Base-by-base conservation (phyloP, 2,888 invertebrate species). In the Marasmarcha lunaedactyla region DNA sequence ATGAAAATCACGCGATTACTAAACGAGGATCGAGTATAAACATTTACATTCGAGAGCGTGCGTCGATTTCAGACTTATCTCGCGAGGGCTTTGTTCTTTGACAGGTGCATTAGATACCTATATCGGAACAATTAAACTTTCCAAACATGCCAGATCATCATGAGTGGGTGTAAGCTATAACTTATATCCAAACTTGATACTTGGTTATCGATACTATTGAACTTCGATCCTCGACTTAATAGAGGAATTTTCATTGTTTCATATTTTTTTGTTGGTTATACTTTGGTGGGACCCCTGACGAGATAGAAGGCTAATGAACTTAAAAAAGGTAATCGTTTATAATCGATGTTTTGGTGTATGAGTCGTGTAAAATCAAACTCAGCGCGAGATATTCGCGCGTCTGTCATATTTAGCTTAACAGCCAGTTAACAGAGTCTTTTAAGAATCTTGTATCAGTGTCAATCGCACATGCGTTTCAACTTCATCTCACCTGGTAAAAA, bases 91-190 rank as follows among this genome's bases (percentile, higher is more conserved):
- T 83, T 83, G 81, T 83, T 71, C 63, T 74, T 70, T 81, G 83
- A 81, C 83, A 81, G 83, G 79, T 83, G 79, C 83, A 81, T 83
- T 83, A 83, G 79, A 63, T 66, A 63, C 69, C 64, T 81, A 81
- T 76, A 76, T 68, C 64, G 70, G 71, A 77, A 76, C 81, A 83
- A 83, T 83, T 83, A 83, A 83, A 81, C 71, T 78, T 71, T 72
- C 69, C 78, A 57, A 58, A 59, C 54, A 49, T 64, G 81, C 79
- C 51, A 55, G 63, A 62, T 81, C 81, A 81, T 50, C 55, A 55
- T 79, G 77, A 78, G 60, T 71, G 54, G 59, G 53, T 48, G 54
- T 46, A 48, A 44, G 37, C 38, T 38, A 50, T 50, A 20, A 20
- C 20, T 20, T 20, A 48, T 46, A 44, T 48, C 44, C 41, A 45